Conservation (phyloP, 2,113 vertebrate genomes). For the Triplophysa dalaica region DNA sequence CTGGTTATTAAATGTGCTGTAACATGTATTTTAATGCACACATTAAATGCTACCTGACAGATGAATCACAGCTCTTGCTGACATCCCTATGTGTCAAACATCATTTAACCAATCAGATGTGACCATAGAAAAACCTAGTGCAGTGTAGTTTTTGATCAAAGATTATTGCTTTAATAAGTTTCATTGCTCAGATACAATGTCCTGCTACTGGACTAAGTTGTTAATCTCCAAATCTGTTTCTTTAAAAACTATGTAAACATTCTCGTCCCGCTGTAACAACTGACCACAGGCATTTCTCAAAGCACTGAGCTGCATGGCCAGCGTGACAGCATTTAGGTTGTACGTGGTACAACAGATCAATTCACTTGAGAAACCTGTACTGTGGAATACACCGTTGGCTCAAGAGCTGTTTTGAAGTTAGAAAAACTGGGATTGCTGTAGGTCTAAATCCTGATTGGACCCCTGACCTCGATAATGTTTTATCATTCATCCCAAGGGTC, state of each 20-base stretch:
- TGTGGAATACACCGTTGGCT: background rate
- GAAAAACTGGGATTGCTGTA: background rate
- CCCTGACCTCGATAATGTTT: background rate
- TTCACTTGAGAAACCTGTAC: background rate
- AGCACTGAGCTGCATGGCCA: background rate
- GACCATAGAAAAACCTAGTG: conserved; percentile 21
- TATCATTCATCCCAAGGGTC: background rate
- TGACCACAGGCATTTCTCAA: background rate
- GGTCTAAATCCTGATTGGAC: background rate
- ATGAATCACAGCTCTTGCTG: background rate
- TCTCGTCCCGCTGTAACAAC: background rate
- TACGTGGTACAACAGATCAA: background rate
- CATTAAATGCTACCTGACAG: background rate
- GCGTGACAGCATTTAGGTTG: background rate
- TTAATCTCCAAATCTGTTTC: conserved; percentile 15
- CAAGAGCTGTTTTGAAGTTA: background rate
- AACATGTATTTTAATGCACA: background rate
- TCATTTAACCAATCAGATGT: background rate
- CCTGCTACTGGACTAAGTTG: background rate
- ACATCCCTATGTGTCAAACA: background rate
- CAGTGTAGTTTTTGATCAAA: background rate
- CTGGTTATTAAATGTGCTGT: background rate
- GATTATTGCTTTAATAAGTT: background rate
- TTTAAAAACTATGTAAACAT: conserved; percentile 8
- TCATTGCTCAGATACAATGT: background rate